Conservation (phyloP, 2,888 invertebrate species). For the Melangyna quadrimaculata region DNA sequence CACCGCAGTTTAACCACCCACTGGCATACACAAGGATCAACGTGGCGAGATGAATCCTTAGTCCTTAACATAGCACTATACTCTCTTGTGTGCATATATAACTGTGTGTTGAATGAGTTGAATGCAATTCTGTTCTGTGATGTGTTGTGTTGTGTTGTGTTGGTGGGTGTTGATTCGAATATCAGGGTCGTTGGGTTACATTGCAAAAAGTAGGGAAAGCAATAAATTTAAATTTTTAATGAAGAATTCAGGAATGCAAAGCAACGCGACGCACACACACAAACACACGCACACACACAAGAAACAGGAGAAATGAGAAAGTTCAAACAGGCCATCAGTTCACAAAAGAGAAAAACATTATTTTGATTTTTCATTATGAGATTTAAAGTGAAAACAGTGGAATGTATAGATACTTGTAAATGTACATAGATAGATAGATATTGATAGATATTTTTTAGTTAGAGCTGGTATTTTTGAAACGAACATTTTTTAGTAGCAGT, state of each 20-base stretch:
- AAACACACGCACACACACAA: neutral
- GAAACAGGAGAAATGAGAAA: constrained; percentile 4
- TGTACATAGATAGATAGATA: neutral
- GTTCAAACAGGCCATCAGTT: neutral
- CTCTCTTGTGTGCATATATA: no score
- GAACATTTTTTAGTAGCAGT: no score
- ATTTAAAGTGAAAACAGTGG: neutral
- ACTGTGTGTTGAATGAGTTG: neutral
- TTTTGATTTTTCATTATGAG: constrained; percentile 24
- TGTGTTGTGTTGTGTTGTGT: no score
- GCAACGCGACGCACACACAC: neutral
- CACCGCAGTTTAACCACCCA: constrained; percentile 36
- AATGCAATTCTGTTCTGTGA: neutral
- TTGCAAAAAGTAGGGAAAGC: neutral
- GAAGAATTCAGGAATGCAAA: constrained; percentile 41
- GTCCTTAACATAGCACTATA: neutral
- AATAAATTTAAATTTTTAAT: constrained; percentile 58
- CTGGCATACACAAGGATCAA: constrained; percentile 1
- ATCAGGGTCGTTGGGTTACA: neutral
- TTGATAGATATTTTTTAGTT: no score
- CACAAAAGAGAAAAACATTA: constrained; percentile 1
- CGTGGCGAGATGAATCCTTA: neutral
- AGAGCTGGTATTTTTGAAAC: no score
- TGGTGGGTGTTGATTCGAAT: constrained; percentile 11
- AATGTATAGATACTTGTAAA: neutral